Percentiles rank a stretch among this genome's conserved stretches.
phyloP scores from a whole-genome alignment of 2,797 vertebrate species.

The Coracias cyanogaster region DNA sequence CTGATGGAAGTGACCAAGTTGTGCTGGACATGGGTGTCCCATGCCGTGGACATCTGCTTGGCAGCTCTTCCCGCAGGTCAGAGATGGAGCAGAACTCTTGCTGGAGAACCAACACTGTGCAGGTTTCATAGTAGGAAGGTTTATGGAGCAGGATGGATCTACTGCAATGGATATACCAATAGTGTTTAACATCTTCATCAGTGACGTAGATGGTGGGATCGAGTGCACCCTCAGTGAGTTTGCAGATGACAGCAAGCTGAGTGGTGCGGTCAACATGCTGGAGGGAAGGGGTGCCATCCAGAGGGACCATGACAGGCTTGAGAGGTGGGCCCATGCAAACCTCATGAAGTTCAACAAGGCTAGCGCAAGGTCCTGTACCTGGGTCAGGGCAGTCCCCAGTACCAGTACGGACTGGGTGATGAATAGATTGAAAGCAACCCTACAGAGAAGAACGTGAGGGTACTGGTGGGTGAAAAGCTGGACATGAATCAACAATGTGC shows the following conservation, averaged over 20 bases:
- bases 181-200: background rate
- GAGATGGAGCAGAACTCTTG: background rate
- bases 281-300: background rate
- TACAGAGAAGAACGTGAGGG: background rate
- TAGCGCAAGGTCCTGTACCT: background rate
- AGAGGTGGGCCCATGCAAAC: background rate
- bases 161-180: background rate
- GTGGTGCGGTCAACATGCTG: background rate
- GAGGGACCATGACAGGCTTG: background rate
- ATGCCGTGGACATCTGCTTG: background rate
- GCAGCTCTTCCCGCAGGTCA: background rate
- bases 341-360: background rate
- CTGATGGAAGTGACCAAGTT: background rate
- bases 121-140: background rate
- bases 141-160: background rate
- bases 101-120: rapidly evolving
- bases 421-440: background rate
- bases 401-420: background rate
- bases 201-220: rapidly evolving
- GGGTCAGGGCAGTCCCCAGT: rapidly evolving
- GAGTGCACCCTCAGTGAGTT: background rate
- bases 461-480: background rate
- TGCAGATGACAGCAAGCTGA: background rate
- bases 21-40: rapidly evolving
- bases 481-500: rapidly evolving